Base-by-base conservation (phyloP, 2,888 invertebrate genomes). In the Oscheius myriophilus region DNA sequence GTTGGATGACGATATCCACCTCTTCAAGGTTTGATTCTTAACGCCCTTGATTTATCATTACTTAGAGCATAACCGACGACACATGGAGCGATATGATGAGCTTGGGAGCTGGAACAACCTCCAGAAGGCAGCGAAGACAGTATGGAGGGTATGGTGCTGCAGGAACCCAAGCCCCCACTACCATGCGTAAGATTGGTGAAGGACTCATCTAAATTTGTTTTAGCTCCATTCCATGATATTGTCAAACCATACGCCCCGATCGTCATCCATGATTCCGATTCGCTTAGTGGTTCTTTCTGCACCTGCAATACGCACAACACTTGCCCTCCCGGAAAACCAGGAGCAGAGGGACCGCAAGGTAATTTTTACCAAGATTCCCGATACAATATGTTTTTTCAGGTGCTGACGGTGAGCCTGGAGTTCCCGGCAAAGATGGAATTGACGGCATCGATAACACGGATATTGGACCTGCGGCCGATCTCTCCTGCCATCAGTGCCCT, bases 31-130 rank as follows among this genome's bases (percentile, higher is more conserved):
- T 33, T 11, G 25, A 57, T 25, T 18, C n/a, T 16, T 14, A 3
- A 3, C 4, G 4, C 41, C 3, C 16, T 18, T 9, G 14, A 39
- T 2, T 14, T 23, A 46, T 25, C 9, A 25, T 3, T 23, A 12
- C n/a, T 33, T 42, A 66, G 66, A 57, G 52, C 16, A 45, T 66
- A 12, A 66, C 66, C 23, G 66, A 66, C 25, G 66, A 66, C 39
- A 23, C 57, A 16, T 66, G 66, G 66, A 57, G n/a, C 16, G 25
- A 12, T n/a, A 66, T 66, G 66, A 26, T 66, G 18, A 16, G 45
- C 39, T 21, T 66, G 21, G 66, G 66, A 16, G 66, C 57, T 12
- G 66, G 57, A n/a, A 66, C 57, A 21, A 41, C 57, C 2, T 39
- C 57, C 2, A 66, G 25, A n/a, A 66, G 66, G 46, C 11, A 14